Conservation (phyloP, 2,888 invertebrate species). For the Zaprionus lineosus region DNA sequence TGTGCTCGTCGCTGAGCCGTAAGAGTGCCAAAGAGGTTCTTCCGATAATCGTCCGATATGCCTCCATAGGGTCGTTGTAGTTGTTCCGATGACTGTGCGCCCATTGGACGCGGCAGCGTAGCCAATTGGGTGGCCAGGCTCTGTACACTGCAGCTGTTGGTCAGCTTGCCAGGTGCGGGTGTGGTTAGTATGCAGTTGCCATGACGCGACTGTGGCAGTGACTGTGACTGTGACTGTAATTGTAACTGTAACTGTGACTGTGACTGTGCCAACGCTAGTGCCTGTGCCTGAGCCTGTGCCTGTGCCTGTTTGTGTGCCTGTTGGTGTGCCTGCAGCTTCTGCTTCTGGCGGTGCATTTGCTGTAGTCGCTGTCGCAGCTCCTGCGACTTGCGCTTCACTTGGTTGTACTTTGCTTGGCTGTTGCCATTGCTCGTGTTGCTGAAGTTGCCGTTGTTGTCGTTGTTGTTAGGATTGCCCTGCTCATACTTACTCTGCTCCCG, state of each 20-base stretch:
- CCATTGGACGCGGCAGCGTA: constrained; percentile 19
- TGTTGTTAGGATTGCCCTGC: constrained; percentile 20
- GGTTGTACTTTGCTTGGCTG: constrained; percentile 79
- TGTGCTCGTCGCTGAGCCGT: constrained; percentile 15
- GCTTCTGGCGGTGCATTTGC: constrained; percentile 70
- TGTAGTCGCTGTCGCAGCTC: constrained; percentile 80
- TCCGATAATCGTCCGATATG: constrained; percentile 80
- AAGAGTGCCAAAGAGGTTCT: constrained; percentile 80
- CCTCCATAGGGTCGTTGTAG: constrained; percentile 52
- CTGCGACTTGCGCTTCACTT: constrained; percentile 81
- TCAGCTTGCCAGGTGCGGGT: constrained; percentile 45
- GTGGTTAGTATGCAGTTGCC: constrained; percentile 26
- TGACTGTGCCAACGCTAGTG: constrained; percentile 27
- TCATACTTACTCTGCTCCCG: constrained; percentile 67
- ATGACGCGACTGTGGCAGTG: constrained; percentile 26
- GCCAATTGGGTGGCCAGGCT: constrained; percentile 53
- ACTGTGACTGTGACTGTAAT: constrained; percentile 35
- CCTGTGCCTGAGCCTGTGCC: constrained; percentile 36
- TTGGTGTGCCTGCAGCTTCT: constrained; percentile 52
- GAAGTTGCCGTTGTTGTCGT: constrained; percentile 18
- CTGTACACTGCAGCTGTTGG: constrained; percentile 62
- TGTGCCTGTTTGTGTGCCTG: constrained; percentile 34
- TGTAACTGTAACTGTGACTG: constrained; percentile 32
- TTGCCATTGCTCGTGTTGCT: constrained; percentile 72
- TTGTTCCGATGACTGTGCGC: constrained; percentile 49